Evolutionary conservation across 2,113 vertebrate genomes (phyloP).

Genomic region (Siphamia tubifer): DNA sequence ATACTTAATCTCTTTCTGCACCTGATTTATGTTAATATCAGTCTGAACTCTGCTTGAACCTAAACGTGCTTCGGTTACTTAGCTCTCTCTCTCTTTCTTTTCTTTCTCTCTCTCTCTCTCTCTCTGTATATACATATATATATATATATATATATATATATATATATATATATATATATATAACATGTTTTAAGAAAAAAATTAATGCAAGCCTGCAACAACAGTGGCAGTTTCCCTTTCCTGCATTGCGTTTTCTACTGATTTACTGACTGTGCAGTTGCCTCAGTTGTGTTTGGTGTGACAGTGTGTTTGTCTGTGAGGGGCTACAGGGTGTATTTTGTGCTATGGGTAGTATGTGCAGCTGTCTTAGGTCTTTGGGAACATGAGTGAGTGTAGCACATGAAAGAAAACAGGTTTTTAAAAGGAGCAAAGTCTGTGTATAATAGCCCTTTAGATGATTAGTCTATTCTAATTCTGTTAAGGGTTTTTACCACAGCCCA

Average conservation of each 20-base stretch:
- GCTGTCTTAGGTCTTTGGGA: constrained; percentile 39
- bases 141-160: no score
- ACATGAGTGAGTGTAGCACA: constrained; percentile 16
- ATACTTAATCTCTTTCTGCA: no score
- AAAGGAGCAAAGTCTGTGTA: not conserved
- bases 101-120: no score
- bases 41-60: constrained; percentile 23
- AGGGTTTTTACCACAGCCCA: constrained; percentile 1
- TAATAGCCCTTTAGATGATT: constrained; percentile 10
- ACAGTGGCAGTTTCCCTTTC: not conserved
- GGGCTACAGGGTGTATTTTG: not conserved
- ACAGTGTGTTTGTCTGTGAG: constrained; percentile 10
- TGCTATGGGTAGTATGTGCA: constrained; percentile 17
- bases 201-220: constrained; percentile 1
- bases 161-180: no score
- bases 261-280: not conserved
- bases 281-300: constrained; percentile 1
- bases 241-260: not conserved
- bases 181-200: no score
- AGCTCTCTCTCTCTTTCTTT: not conserved
- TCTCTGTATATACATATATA: no score
- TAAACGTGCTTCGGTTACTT: constrained; percentile 2
- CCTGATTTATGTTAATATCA: constrained; percentile 10
- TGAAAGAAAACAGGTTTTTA: constrained; percentile 14
- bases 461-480: constrained; percentile 35